These are phyloP conservation scores for Poliocrania exsul DNA, from an alignment of 2,797 vertebrate species.

Conservation along the genomic window DNA sequence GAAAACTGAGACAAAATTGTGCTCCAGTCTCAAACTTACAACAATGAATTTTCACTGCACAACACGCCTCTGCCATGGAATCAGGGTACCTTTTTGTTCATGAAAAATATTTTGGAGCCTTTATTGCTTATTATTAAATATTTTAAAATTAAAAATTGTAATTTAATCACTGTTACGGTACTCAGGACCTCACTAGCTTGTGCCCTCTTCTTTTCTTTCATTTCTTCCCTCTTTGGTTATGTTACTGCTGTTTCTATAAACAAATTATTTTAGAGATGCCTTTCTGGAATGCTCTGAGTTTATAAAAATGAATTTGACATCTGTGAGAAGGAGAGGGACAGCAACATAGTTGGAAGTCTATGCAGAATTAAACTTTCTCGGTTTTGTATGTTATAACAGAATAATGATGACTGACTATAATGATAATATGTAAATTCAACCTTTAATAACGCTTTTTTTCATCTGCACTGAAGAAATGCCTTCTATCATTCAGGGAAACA, in stretches of 20 bases:
- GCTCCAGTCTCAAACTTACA: neutral
- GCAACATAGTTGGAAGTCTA: neutral
- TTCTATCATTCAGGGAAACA: slow-evolving; percentile 47
- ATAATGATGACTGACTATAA: slow-evolving; percentile 26
- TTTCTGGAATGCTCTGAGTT: neutral
- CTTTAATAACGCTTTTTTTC: slow-evolving; percentile 45
- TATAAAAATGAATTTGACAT: slow-evolving; percentile 24
- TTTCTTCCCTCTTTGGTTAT: neutral
- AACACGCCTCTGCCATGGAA: neutral
- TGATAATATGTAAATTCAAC: slow-evolving; percentile 42
- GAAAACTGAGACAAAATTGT: neutral
- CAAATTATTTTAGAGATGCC: neutral
- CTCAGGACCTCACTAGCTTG: neutral
- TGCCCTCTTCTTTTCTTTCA: neutral
- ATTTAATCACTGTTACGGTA: neutral
- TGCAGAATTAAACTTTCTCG: neutral
- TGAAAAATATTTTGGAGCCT: neutral
- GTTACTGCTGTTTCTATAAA: neutral
- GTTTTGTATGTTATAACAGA: neutral
- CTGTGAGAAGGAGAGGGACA: slow-evolving; percentile 2
- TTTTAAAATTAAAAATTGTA: neutral
- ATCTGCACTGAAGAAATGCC: slow-evolving; percentile 18
- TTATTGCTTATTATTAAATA: neutral
- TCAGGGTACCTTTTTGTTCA: neutral
- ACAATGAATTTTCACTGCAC: neutral